Evolutionary conservation across 2,888 invertebrate species (phyloP), one percentile per base, ranked within the genome.

Genomic region (Neocrepidodera transversa): DNA sequence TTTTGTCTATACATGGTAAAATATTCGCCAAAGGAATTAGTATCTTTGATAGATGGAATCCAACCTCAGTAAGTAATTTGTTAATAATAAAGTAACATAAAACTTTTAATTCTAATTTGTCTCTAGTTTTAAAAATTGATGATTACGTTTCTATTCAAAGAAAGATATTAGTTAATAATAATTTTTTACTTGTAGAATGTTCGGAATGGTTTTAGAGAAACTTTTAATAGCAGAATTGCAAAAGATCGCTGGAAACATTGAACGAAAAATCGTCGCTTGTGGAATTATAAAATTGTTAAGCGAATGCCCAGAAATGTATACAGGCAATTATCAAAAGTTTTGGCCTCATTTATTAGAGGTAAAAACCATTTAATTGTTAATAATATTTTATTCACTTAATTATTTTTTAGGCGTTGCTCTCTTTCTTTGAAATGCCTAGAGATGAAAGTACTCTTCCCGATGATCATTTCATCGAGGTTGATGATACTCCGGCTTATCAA

Each of bases 171-270:
- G n/a, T n/a, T n/a, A n/a, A n/a, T n/a, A n/a, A n/a, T n/a, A n/a
- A n/a, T n/a, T 56, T 60, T 60, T 40, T 7, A 14, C 18, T 62
- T 65, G 43, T 63, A 92, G 93, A 71, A 93, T 99, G 92, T 98
- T 97, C 83, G 89, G 89, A 18, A 97, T 97, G 97, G 92, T 99
- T 50, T 78, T 95, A 66, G 95, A 97, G 74, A 91, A 95, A 58
- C 85, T 99, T 7, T 84, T 95, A 56, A 82, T 97, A 14, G 82
- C 90, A 1, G 97, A 97, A 73, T 82, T 95, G 71, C 92, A 92
- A 79, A 95, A 94, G 76, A 89, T 97, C 10, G 85, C 87, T 8
- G 94, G 93, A 1, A 82, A 83, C 45, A 81, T 90, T 23, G 97
- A 98, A 74, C 87, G 92, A 58, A 95, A 95, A 82, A 90, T 96